phyloP scores from a whole-genome alignment of 2,888 invertebrate genomes.

The Tetanocera ferruginea region DNA sequence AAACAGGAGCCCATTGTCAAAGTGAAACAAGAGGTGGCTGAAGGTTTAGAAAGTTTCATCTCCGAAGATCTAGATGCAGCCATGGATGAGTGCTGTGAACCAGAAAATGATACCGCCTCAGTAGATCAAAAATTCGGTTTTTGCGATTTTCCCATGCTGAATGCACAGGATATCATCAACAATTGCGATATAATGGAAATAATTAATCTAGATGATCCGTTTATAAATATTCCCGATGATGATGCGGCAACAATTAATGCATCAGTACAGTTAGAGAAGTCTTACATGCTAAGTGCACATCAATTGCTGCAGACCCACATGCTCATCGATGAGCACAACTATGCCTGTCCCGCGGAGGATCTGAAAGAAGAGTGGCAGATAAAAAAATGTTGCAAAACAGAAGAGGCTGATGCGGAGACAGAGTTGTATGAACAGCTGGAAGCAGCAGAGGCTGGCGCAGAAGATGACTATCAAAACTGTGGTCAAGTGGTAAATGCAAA shows the following conservation, averaged over 20 bases:
- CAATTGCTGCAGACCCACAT: slow-evolving; percentile 61
- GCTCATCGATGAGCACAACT: slow-evolving; percentile 65
- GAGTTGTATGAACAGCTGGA: slow-evolving; percentile 45
- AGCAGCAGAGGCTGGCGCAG: slow-evolving; percentile 15
- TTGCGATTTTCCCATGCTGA: slow-evolving; percentile 64
- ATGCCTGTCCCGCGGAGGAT: slow-evolving; percentile 59
- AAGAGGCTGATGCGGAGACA: slow-evolving; percentile 58
- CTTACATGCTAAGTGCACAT: slow-evolving; percentile 47
- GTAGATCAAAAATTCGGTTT: slow-evolving; percentile 66
- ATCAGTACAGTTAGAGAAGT: slow-evolving; percentile 6
- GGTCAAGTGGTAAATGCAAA: not conserved
- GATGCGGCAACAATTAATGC: slow-evolving; percentile 51
- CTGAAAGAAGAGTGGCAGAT: slow-evolving; percentile 63
- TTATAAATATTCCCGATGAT: slow-evolving; percentile 67
- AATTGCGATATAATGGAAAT: slow-evolving; percentile 70
- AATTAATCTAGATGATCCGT: slow-evolving; percentile 67
- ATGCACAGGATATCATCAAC: slow-evolving; percentile 66
- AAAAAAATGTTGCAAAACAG: slow-evolving; percentile 62
- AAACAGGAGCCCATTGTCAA: slow-evolving; percentile 68
- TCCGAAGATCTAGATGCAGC: slow-evolving; percentile 60
- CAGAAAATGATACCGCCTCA: slow-evolving; percentile 49
- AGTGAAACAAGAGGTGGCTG: slow-evolving; percentile 67
- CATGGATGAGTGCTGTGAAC: slow-evolving; percentile 55
- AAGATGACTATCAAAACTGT: slow-evolving; percentile 12
- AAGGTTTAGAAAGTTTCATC: slow-evolving; percentile 61